Percentiles rank a stretch among this genome's conserved stretches.
These are phyloP conservation scores for Tetramorium parvispinum DNA, from an alignment of 1,140 invertebrate species.

Conservation along the genomic window DNA sequence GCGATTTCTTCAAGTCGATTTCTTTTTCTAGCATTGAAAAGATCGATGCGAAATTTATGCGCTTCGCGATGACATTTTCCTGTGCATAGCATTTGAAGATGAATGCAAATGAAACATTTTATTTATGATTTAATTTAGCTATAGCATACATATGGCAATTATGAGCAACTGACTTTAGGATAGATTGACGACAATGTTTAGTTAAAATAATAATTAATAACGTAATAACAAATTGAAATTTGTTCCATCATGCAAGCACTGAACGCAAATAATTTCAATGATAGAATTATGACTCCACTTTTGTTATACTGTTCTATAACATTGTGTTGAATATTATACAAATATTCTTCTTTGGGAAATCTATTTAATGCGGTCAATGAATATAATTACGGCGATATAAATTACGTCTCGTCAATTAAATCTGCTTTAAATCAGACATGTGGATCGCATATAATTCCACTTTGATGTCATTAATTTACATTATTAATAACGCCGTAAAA, in stretches of 20 bases:
- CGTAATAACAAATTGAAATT: background rate
- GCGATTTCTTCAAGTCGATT: slow-evolving; percentile 35
- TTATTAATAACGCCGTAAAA: background rate
- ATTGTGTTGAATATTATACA: background rate
- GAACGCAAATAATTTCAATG: slow-evolving; percentile 5
- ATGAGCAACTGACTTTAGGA: background rate
- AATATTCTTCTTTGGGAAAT: slow-evolving; percentile 19
- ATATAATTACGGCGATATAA: slow-evolving; percentile 27
- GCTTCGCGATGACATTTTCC: background rate
- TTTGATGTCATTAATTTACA: slow-evolving; percentile 28
- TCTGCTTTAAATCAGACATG: slow-evolving; percentile 21
- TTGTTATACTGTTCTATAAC: background rate
- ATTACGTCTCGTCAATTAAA: slow-evolving; percentile 24
- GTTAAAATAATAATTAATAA: slow-evolving; percentile 27
- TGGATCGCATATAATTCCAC: background rate
- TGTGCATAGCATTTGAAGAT: background rate
- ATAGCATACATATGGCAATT: background rate
- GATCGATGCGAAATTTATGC: background rate
- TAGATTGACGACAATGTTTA: background rate
- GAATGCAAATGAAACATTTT: background rate
- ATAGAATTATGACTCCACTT: background rate
- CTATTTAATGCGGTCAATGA: slow-evolving; percentile 9
- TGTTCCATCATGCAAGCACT: slow-evolving; percentile 5
- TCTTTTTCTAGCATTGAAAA: background rate
- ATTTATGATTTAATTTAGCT: background rate